Percentiles rank a stretch among this genome's conserved stretches.
phyloP scores from a whole-genome alignment of 2,888 invertebrate species.

The Pterobdella sp. region DNA sequence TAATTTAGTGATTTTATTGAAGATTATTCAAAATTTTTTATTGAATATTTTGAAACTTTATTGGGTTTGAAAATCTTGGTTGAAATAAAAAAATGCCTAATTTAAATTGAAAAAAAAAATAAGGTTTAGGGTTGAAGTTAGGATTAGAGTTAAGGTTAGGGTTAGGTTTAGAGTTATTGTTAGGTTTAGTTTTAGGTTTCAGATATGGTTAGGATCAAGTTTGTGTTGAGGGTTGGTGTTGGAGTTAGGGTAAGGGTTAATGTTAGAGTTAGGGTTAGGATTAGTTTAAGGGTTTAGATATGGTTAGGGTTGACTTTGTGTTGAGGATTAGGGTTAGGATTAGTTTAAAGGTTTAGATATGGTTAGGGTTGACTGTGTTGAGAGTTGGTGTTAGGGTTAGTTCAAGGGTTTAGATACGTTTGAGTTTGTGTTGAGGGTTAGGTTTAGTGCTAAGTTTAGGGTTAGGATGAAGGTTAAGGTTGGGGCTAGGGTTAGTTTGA shows the following conservation, averaged over 20 bases:
- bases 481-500: conserved; percentile 24
- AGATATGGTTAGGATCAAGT: conserved; percentile 35
- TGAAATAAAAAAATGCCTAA: too few species aligned
- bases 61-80: too few species aligned
- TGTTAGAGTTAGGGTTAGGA: conserved; percentile 22
- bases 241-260: too few species aligned
- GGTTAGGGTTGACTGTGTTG: too few species aligned
- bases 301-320: conserved; percentile 28
- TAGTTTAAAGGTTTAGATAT: conserved; percentile 29
- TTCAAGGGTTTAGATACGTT: conserved; percentile 23
- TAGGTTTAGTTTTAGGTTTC: conserved; percentile 35
- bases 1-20: too few species aligned
- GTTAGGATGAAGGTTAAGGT: conserved; percentile 29
- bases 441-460: conserved; percentile 25
- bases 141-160: too few species aligned
- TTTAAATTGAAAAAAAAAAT: too few species aligned
- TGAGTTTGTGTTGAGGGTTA: conserved; percentile 31
- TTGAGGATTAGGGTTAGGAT: conserved; percentile 32
- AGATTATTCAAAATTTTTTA: too few species aligned
- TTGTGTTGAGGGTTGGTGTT: conserved; percentile 32
- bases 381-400: conserved; percentile 33
- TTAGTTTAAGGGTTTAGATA: conserved; percentile 28
- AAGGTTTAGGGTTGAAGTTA: conserved; percentile 37
- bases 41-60: too few species aligned
- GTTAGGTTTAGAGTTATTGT: conserved; percentile 31